Base-by-base conservation (phyloP, 2,797 vertebrate species). In the Mus spretus region DNA sequence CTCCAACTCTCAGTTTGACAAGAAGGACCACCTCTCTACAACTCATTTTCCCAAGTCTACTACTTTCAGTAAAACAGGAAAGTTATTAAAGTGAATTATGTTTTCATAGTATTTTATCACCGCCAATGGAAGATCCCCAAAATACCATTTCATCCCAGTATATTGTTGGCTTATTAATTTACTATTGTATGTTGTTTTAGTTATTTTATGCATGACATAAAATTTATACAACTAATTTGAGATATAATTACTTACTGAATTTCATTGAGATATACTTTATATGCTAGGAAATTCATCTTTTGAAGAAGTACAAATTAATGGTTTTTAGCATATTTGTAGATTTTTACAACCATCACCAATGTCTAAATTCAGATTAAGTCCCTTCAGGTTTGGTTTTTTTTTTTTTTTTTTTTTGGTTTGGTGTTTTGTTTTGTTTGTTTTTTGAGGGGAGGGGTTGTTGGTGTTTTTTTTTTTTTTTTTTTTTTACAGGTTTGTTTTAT, bases 51-150 rank as follows among this genome's bases (percentile, higher is more conserved):
- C 91, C n/a, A 94, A n/a, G 57, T 90, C 81, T 50, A 70, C 13
- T 92, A 17, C 81, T 96, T 40, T 88, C 17, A 94, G 44, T 94
- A 90, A 94, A 81, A 89, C 11, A 91, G 61, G 26, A 93, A 96
- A 80, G 70, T 40, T 75, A 72, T 31, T 87, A 84, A 92, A 57
- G 61, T 67, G 57, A 87, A n/a, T 84, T 95, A 37, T 53, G 61
- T 92, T 44, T 77, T 50, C 53, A 28, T 53, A 82, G 31, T 89
- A 9, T 72, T 92, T 24, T 37, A 57, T 89, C 22, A 26, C 24
- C 70, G 0, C 37, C 9, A 89, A 22, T 81, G n/a, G 50, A 91
- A 31, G 80, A 82, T 88, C 13, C 57, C 26, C 61, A 67, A 67
- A 70, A 86, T 47, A 74, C 6, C 81, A 59, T 78, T 89, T 91